A percentile compares a stretch with the other conserved stretches of the same genome.
Evolutionary conservation across 2,113 vertebrate genomes (phyloP).

Genomic region (Saguinus midas): DNA sequence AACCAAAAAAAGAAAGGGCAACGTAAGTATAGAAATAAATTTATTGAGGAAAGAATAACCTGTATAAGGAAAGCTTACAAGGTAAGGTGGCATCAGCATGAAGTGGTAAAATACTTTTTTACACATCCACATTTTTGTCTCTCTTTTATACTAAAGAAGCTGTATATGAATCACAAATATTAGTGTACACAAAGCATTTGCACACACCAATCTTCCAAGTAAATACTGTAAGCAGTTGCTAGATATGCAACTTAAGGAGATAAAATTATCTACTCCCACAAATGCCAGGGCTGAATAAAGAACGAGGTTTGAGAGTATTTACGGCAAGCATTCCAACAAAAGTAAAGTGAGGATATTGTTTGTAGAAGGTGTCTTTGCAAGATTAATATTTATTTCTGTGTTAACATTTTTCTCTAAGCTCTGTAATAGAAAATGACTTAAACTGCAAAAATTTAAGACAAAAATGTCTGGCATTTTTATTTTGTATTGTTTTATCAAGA

Average conservation of each 20-base stretch:
- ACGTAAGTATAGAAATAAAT: not conserved
- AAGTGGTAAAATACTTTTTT: not conserved
- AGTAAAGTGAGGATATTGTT: not conserved
- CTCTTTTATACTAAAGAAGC: not conserved
- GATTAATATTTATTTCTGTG: not conserved
- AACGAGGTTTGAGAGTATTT: not conserved
- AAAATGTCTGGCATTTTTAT: not conserved
- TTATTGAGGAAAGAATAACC: not conserved
- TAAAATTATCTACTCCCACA: not conserved
- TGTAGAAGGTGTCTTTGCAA: not conserved
- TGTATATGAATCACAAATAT: not conserved
- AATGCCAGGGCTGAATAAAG: not conserved
- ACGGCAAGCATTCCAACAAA: not conserved
- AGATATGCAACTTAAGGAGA: not conserved
- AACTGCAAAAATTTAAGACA: not conserved
- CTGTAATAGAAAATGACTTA: not conserved
- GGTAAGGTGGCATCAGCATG: not conserved
- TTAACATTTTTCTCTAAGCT: not conserved
- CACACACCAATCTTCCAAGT: not conserved
- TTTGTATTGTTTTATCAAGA: not conserved
- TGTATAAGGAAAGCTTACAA: not conserved
- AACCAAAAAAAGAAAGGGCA: not conserved
- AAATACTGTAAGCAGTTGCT: not conserved
- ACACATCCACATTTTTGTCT: not conserved
- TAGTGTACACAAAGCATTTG: not conserved